A percentile compares a stretch with the other conserved stretches of the same genome.
Evolutionary conservation across 1,140 invertebrate genomes (phyloP).

Genomic region (Lepidurus couesii): DNA sequence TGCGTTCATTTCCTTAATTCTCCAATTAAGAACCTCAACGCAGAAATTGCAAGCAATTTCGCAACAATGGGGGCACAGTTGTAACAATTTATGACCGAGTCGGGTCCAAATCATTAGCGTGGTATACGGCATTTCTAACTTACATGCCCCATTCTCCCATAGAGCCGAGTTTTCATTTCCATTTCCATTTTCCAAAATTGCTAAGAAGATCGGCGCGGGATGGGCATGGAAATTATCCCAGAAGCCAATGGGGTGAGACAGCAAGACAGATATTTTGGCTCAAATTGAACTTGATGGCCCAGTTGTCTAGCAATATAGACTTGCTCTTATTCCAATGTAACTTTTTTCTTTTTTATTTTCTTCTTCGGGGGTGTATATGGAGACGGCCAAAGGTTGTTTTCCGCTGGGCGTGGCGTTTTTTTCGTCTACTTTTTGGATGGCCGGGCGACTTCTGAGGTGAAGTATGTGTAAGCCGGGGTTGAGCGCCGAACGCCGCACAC

Average conservation of each 20-base stretch:
- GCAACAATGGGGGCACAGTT: no score
- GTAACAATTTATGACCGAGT: no score
- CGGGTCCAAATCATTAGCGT: no score
- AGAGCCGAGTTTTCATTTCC: no score
- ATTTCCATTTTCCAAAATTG: background rate
- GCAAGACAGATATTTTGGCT: slow-evolving; percentile 4
- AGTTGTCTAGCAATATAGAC: background rate
- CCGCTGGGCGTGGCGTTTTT: background rate
- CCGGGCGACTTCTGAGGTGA: background rate
- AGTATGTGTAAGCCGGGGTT: background rate
- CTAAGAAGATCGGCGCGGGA: background rate
- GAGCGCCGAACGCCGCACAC: background rate
- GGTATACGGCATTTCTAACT: no score
- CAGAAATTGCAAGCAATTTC: no score
- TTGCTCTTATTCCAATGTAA: background rate
- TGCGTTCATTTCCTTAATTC: no score
- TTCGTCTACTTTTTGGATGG: background rate
- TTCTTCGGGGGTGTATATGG: background rate
- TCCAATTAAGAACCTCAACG: no score
- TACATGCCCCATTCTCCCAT: no score
- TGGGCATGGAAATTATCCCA: background rate
- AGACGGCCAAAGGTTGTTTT: background rate
- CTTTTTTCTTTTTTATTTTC: background rate
- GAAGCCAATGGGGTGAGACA: background rate
- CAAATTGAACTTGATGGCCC: slow-evolving; percentile 9